phyloP scores from a whole-genome alignment of 2,888 invertebrate species.

The Copidosoma aretas region DNA sequence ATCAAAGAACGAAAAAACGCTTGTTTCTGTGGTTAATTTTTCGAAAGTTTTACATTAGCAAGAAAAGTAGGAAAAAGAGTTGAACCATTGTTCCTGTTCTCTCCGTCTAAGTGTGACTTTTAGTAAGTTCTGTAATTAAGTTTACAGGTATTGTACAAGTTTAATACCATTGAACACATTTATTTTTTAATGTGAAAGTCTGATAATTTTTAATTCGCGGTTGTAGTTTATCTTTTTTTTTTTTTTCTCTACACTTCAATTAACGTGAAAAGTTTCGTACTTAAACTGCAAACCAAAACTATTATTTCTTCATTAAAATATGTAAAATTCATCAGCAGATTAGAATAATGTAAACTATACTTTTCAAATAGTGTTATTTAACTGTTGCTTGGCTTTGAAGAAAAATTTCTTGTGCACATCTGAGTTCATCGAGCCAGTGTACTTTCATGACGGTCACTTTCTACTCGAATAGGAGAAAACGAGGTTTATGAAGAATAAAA shows the following conservation, averaged over 20 bases:
- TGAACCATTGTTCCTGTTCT: conserved; percentile 35
- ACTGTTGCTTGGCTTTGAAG: conserved; percentile 31
- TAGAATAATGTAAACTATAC: not conserved
- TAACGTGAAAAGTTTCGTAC: not conserved
- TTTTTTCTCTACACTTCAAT: conserved; percentile 18
- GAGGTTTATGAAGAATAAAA: too few species aligned
- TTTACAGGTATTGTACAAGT: conserved; percentile 4
- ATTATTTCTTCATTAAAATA: not conserved
- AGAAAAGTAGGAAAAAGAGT: conserved; percentile 7
- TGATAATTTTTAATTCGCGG: conserved; percentile 35
- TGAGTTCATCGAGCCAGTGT: not conserved
- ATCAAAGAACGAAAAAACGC: conserved; percentile 17
- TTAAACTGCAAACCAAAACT: not conserved
- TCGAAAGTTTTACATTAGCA: conserved; percentile 1
- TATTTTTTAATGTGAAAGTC: conserved; percentile 33
- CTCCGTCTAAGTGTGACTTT: conserved; percentile 23
- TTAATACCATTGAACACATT: conserved; percentile 19
- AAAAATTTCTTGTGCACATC: too few species aligned
- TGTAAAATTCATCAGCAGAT: not conserved
- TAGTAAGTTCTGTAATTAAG: conserved; percentile 18
- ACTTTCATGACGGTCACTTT: not conserved
- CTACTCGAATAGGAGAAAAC: conserved; percentile 9
- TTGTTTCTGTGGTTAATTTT: conserved; percentile 17
- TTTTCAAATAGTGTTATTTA: conserved; percentile 25
- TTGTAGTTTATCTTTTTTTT: conserved; percentile 27